Base-by-base conservation (phyloP, 2,797 vertebrate genomes). In the Hozukius guyotensis region DNA sequence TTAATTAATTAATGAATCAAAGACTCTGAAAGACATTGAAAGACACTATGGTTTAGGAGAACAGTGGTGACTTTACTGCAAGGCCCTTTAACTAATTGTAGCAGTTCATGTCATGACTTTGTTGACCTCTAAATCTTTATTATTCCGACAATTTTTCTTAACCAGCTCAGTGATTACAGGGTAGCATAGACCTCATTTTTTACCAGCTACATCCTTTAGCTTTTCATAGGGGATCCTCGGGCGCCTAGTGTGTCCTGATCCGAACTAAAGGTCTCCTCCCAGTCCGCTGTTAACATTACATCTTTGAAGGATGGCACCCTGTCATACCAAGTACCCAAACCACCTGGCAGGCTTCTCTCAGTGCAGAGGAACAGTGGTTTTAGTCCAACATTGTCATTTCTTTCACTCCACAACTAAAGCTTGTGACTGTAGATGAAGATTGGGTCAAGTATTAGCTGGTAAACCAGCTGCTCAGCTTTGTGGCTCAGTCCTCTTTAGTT, bases 381-480 rank as follows among this genome's bases (percentile, higher is more conserved):
- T 6, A 76, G 22, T 75, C 24, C 38, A 56, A n/a, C 25, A 13
- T 55, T 62, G 46, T 65, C 29, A 18, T 65, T 65, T 55, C 24
- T 32, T 29, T 73, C 29, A 53, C 66, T 49, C 36, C 24, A 22
- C 25, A 22, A 24, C 25, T 8, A 29, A 79, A 68, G 46, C 20
- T 10, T 20, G 60, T 72, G 62, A 27, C 5, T 20, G 4, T 6
- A 68, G 59, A 38, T 63, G 3, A 46, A 25, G 25, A 20, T 42
- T 73, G 29, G 42, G 25, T 79, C 62, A 42, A 70, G 22, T 55
- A 52, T 34, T 3, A 36, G 38, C 57, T 69, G 31, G 9, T 77
- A 66, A 77, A 72, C 70, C 25, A 73, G 38, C 53, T 56, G 42
- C 64, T 71, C 60, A 13, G 66, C 38, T 63, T 49, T 66, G 18